These are phyloP conservation scores for Anguilla marmorata DNA, from an alignment of 2,797 vertebrate species.

Conservation along the genomic window DNA sequence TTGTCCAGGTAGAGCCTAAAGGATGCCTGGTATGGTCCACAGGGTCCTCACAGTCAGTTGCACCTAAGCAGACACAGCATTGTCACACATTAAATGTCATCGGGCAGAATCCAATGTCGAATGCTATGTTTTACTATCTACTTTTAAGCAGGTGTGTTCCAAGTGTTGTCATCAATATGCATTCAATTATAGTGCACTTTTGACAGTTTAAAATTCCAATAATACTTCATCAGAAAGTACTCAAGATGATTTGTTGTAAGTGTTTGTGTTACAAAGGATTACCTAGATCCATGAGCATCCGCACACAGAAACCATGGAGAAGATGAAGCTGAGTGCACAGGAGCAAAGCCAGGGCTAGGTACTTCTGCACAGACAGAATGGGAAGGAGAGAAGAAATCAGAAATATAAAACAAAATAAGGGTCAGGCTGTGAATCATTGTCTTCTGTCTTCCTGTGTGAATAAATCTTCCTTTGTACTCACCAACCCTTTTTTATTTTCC, in stretches of 20 bases:
- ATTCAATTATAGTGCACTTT: background rate
- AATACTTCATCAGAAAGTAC: background rate
- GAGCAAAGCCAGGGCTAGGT: constrained; percentile 50
- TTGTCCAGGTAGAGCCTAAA: no score
- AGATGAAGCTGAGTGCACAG: constrained; percentile 50
- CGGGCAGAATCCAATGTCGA: background rate
- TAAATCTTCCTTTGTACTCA: background rate
- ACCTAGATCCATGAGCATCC: no score
- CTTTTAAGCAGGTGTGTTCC: background rate
- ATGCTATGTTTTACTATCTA: background rate
- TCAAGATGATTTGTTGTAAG: no score
- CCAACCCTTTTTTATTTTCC: background rate
- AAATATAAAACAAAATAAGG: background rate
- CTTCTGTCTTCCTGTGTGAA: background rate
- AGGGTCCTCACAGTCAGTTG: no score
- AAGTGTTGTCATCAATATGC: background rate
- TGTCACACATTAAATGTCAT: background rate
- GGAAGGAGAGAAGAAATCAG: background rate
- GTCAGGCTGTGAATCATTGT: background rate
- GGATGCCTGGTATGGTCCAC: no score
- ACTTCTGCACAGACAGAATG: constrained; percentile 50
- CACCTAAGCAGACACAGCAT: background rate
- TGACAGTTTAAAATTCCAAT: background rate
- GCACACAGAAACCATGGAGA: constrained; percentile 22
- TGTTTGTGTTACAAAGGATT: no score